Evolutionary conservation across 2,113 vertebrate genomes (phyloP).

Genomic region (Boleophthalmus pectinirostris): DNA sequence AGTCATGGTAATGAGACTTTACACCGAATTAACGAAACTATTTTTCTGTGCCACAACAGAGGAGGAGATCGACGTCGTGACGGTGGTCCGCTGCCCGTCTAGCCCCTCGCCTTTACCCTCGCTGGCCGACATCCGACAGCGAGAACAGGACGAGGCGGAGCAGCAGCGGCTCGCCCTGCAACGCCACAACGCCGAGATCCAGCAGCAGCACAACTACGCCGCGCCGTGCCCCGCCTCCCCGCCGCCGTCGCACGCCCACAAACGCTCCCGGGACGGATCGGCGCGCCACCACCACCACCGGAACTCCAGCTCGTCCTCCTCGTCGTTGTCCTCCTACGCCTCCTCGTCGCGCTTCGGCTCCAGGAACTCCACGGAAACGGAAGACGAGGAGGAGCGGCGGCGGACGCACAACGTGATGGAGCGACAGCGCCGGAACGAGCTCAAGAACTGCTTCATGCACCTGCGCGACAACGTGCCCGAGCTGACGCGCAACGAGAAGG

Average conservation of each 20-base stretch:
- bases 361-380: slow-evolving; percentile 47
- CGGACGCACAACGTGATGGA: slow-evolving; percentile 83
- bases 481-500: slow-evolving; percentile 79
- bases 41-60: slow-evolving; percentile 57
- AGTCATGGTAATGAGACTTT: not conserved
- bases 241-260: slow-evolving; percentile 41
- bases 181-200: slow-evolving; percentile 74
- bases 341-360: slow-evolving; percentile 34
- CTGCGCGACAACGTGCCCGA: slow-evolving; percentile 80
- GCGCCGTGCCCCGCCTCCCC: slow-evolving; percentile 76
- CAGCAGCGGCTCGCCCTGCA: slow-evolving; percentile 54
- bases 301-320: slow-evolving; percentile 12
- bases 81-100: slow-evolving; percentile 62
- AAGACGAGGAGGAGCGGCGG: slow-evolving; percentile 79
- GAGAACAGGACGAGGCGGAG: slow-evolving; percentile 60
- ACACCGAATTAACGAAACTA: slow-evolving; percentile 1
- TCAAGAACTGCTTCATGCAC: slow-evolving; percentile 79
- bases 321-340: not conserved
- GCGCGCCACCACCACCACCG: slow-evolving; percentile 46
- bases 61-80: slow-evolving; percentile 83
- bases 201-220: slow-evolving; percentile 82
- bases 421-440: slow-evolving; percentile 79
- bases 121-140: slow-evolving; percentile 25
- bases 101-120: slow-evolving; percentile 42
- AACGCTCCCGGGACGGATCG: slow-evolving; percentile 54